Conservation (phyloP, 2,888 invertebrate genomes). For the Drosophila anomalata region DNA sequence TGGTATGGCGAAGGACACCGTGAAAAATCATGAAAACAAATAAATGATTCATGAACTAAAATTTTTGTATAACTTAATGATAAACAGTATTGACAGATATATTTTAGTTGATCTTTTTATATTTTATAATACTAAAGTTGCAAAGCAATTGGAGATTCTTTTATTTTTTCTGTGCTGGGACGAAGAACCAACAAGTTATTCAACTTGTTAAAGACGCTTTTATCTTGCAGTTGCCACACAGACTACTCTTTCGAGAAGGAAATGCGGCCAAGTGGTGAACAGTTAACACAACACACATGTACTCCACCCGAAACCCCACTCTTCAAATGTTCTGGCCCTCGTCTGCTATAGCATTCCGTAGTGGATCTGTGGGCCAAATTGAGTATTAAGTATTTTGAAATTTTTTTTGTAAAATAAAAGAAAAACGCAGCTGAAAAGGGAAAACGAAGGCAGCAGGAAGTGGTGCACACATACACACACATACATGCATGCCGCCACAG, state of each 20-base stretch:
- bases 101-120: no score
- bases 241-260: slow-evolving; percentile 31
- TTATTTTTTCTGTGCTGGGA: not conserved
- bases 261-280: slow-evolving; percentile 54
- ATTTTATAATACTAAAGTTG: no score
- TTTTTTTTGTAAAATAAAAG: slow-evolving; percentile 42
- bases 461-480: slow-evolving; percentile 41
- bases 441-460: slow-evolving; percentile 54
- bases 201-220: slow-evolving; percentile 45
- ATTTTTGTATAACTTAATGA: not conserved
- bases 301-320: slow-evolving; percentile 11
- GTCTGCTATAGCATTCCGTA: slow-evolving; percentile 43
- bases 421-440: slow-evolving; percentile 10
- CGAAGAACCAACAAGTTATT: slow-evolving; percentile 42
- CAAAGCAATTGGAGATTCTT: not conserved
- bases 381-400: slow-evolving; percentile 73
- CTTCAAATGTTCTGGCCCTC: slow-evolving; percentile 8
- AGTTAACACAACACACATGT: slow-evolving; percentile 59
- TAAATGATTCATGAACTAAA: not conserved
- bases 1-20: slow-evolving; percentile 5
- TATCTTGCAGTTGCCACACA: slow-evolving; percentile 53
- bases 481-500: slow-evolving; percentile 1
- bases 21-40: not conserved
- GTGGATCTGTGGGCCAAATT: slow-evolving; percentile 57
- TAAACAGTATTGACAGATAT: no score